These are phyloP conservation scores for Oscheius sp. DNA, from an alignment of 2,888 invertebrate species.

Conservation along the genomic window DNA sequence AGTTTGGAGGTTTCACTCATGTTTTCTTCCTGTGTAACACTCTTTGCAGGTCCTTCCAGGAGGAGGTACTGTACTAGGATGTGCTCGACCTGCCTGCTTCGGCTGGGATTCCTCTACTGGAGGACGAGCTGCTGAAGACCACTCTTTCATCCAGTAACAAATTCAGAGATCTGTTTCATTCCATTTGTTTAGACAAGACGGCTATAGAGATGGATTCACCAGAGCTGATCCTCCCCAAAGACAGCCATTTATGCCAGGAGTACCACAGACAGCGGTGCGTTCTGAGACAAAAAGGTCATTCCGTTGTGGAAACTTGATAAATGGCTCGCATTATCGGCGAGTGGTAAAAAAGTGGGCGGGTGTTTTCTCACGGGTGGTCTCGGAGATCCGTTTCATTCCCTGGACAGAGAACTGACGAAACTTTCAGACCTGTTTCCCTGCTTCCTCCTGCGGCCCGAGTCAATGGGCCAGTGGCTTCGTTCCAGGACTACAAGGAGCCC, in stretches of 20 bases:
- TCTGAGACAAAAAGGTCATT: background rate
- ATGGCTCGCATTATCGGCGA: background rate
- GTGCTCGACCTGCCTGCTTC: constrained; percentile 30
- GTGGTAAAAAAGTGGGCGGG: constrained; percentile 8
- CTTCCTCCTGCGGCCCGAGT: constrained; percentile 51
- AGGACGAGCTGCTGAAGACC: background rate
- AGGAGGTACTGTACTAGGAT: constrained; percentile 27
- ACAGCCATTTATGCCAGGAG: background rate
- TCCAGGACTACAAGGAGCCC: constrained; percentile 58
- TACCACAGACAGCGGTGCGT: constrained; percentile 12
- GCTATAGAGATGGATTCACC: constrained; percentile 11
- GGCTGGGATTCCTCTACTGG: constrained; percentile 24
- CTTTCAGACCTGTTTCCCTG: constrained; percentile 28
- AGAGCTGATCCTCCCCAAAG: background rate
- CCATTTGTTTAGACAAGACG: background rate
- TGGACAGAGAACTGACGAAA: too few species aligned
- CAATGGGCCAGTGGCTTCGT: constrained; percentile 71
- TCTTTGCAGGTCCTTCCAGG: constrained; percentile 22
- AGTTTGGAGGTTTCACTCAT: constrained; percentile 16
- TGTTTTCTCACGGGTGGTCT: background rate
- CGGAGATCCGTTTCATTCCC: background rate
- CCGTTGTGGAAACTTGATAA: background rate
- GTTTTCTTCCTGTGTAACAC: background rate
- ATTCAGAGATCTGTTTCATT: background rate
- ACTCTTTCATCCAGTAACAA: background rate